Evolutionary conservation across 2,797 vertebrate genomes (phyloP), one percentile per base, ranked within the genome.

Genomic region (Streptopelia turtur): DNA sequence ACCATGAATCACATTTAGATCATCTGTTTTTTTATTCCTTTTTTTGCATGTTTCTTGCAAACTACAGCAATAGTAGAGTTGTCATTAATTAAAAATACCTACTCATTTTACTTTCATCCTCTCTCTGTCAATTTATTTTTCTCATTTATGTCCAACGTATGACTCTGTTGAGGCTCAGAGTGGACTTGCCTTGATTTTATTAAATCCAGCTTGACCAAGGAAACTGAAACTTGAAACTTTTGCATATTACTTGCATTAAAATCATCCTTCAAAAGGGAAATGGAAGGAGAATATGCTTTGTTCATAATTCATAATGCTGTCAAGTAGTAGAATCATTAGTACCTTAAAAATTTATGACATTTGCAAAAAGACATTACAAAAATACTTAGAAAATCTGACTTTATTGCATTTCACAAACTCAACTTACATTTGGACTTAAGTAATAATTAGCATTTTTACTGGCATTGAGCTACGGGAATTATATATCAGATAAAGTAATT

Each of bases 281-380:
- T 65, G 43, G 84, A 95, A 94, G n/a, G 57, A 93, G 64, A 87
- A 83, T 86, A 93, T 49, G 33, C 68, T 94, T 95, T 94, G 41
- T 96, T 96, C 94, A 91, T 96, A 95, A 96, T 96, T 97, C 83
- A 96, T 96, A 95, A 81, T 83, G 24, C 83, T 95, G 49, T 92
- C 82, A 87, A 95, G 83, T 78, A 96, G 89, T 84, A 86, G 74
- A 91, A 86, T 94, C 97, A 96, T 94, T 95, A 94, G 63, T 92
- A 91, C 87, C 93, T 95, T 94, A 96, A 97, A 97, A 81, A 94
- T 97, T 96, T 95, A 97, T 96, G 82, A 96, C 89, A 96, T 97
- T 94, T 97, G 79, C 61, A 93, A 83, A 93, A 95, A 69, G 65
- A 87, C 49, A 82, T 96, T 90, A 94, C 91, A 92, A 94, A 94